Evolutionary conservation across 2,797 vertebrate genomes (phyloP).

Genomic region (Simalia tracyae): DNA sequence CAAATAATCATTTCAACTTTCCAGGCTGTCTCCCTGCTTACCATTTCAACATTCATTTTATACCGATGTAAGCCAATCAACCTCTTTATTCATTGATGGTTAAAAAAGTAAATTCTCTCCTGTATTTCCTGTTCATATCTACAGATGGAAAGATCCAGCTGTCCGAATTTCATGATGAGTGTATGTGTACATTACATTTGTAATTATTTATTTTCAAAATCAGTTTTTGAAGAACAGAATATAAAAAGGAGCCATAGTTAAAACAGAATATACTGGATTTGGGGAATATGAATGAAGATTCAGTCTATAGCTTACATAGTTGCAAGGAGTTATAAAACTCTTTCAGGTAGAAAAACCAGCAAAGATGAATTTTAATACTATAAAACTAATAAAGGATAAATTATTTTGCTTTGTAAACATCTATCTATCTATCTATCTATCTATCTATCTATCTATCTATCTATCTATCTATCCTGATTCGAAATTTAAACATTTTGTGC

Average conservation of each 20-base stretch:
- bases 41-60: background rate
- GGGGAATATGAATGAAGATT: slow-evolving; percentile 35
- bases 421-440: background rate
- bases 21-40: background rate
- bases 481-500: slow-evolving; percentile 7
- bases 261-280: slow-evolving; percentile 27
- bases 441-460: background rate
- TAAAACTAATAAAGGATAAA: background rate
- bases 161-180: background rate
- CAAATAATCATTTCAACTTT: background rate
- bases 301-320: background rate
- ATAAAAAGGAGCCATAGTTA: slow-evolving; percentile 31
- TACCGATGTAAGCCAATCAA: background rate
- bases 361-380: slow-evolving; percentile 21
- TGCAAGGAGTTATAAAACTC: slow-evolving; percentile 24
- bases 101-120: background rate
- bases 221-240: slow-evolving; percentile 24
- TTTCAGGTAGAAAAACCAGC: slow-evolving; percentile 36
- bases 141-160: background rate
- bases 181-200: slow-evolving; percentile 35
- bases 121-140: background rate
- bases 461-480: background rate
- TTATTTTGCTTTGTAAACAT: slow-evolving; percentile 12
- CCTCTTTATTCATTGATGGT: background rate
- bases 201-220: slow-evolving; percentile 48